These are phyloP conservation scores for Malacosoma neustria DNA, from an alignment of 2,888 invertebrate species.

Conservation along the genomic window DNA sequence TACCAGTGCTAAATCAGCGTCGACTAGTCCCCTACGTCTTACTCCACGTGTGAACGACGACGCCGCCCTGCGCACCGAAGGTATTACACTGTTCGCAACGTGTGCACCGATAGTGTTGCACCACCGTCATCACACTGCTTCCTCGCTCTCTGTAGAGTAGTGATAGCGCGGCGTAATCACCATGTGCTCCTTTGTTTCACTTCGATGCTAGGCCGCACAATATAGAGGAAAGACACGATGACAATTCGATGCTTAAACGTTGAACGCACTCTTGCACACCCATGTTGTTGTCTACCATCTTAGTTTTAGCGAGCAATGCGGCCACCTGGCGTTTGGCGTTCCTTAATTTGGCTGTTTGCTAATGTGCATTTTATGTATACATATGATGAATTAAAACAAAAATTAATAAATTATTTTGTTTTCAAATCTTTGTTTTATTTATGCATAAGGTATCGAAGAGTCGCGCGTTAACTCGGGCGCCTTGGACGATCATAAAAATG, in stretches of 20 bases:
- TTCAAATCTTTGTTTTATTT: conserved; percentile 20
- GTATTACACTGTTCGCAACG: conserved; percentile 2
- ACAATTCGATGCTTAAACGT: no score
- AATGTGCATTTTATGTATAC: no score
- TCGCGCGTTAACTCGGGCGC: conserved; percentile 6
- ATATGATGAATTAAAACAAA: no score
- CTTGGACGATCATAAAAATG: not conserved
- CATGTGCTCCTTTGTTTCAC: conserved; percentile 4
- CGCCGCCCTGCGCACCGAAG: conserved; percentile 2
- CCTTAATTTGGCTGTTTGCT: no score
- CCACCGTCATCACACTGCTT: conserved; percentile 49
- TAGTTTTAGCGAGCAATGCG: no score
- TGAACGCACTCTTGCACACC: no score
- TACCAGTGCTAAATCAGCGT: not conserved
- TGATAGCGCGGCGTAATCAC: conserved; percentile 12
- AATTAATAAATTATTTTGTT: not conserved
- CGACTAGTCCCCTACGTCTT: not conserved
- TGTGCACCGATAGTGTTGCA: conserved; percentile 13
- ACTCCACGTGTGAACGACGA: not conserved
- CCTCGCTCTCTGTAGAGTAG: conserved; percentile 45
- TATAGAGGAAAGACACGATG: not conserved
- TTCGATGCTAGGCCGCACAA: not conserved
- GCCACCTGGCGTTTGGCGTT: no score
- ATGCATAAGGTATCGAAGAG: conserved; percentile 19
- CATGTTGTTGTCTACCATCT: no score